Evolutionary conservation across 2,113 vertebrate species (phyloP).

Genomic region (Sturnus vulgaris): DNA sequence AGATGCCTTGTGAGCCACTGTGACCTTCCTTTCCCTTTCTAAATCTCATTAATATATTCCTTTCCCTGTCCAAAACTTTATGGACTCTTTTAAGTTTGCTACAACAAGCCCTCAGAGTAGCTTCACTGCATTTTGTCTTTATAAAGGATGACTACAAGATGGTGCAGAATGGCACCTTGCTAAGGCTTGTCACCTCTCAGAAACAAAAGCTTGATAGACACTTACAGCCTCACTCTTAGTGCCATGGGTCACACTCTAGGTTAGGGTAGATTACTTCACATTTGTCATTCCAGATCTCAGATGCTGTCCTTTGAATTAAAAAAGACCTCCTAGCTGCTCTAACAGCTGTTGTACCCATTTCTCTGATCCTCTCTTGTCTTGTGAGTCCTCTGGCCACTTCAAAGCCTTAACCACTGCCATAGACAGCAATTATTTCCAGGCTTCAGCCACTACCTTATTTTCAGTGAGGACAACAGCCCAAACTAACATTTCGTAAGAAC

Average conservation of each 20-base stretch:
- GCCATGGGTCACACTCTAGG: background rate
- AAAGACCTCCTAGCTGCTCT: background rate
- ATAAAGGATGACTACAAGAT: background rate
- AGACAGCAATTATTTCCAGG: background rate
- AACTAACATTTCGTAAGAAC: background rate
- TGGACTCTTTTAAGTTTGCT: background rate
- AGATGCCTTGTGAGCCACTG: conserved; percentile 22
- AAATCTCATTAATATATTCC: background rate
- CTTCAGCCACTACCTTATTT: background rate
- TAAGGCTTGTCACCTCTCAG: background rate
- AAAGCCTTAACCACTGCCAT: background rate
- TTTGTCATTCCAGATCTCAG: background rate
- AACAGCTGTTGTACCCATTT: background rate
- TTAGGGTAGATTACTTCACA: background rate
- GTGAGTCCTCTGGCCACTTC: background rate
- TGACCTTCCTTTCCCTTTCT: conserved; percentile 44
- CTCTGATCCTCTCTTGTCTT: background rate
- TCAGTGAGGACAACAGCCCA: background rate
- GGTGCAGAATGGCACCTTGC: background rate
- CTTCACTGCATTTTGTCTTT: background rate
- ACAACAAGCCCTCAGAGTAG: background rate
- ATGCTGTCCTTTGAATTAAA: background rate
- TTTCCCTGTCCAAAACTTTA: background rate
- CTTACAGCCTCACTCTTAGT: background rate
- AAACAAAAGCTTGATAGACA: background rate